Conservation (phyloP, 2,113 vertebrate genomes). For the Plecotus auritus region DNA sequence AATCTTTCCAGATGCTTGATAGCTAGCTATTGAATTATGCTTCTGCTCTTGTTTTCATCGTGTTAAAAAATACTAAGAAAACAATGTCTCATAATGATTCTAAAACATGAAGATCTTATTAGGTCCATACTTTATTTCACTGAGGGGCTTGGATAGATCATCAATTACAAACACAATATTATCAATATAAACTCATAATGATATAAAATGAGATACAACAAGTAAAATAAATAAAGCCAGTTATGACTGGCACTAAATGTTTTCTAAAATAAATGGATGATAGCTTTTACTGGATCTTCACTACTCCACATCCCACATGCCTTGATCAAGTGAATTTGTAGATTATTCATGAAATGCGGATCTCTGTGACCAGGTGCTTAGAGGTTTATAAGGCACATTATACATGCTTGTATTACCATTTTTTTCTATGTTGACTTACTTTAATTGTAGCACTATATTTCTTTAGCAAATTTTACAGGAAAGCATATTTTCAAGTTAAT, state of each 20-base stretch:
- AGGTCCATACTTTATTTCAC: background rate
- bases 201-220: background rate
- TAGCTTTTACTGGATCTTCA: background rate
- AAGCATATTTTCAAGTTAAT: background rate
- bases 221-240: background rate
- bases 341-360: background rate
- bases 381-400: background rate
- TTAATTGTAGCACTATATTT: background rate
- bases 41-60: background rate
- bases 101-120: background rate
- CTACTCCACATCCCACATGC: background rate
- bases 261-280: constrained; percentile 2
- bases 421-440: background rate
- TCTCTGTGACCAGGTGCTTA: background rate
- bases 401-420: background rate
- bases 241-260: background rate
- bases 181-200: constrained; percentile 7
- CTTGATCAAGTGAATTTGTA: background rate
- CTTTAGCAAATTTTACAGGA: background rate
- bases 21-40: background rate
- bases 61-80: background rate
- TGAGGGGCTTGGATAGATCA: background rate
- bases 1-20: background rate
- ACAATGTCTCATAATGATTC: background rate
- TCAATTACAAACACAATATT: background rate